Percentiles rank a stretch among this genome's conserved stretches.
Conservation (phyloP, 2,888 invertebrate genomes). For the Osedax fenrisi region DNA sequence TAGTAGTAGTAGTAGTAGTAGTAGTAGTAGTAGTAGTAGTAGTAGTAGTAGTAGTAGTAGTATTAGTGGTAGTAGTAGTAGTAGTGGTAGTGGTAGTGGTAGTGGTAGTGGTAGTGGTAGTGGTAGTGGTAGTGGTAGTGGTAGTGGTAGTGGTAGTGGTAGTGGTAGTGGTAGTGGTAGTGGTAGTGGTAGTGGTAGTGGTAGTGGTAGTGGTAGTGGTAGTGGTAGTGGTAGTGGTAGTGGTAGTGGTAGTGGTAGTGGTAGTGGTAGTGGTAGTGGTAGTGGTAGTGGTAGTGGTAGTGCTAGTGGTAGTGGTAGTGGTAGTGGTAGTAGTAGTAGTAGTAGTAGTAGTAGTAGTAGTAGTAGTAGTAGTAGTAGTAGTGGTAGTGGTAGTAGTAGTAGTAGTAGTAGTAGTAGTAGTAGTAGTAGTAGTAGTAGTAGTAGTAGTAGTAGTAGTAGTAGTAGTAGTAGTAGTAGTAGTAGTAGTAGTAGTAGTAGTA, state of each 20-base stretch:
- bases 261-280: no score
- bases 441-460: conserved; percentile 23
- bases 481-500: conserved; percentile 21
- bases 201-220: no score
- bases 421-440: conserved; percentile 20
- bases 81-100: no score
- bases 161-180: no score
- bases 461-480: conserved; percentile 24
- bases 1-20: conserved; percentile 28
- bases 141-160: no score
- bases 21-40: conserved; percentile 27
- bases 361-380: conserved; percentile 27
- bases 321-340: conserved; percentile 22
- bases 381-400: conserved; percentile 23
- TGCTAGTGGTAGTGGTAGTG: neutral
- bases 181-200: no score
- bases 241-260: no score
- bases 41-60: conserved; percentile 30
- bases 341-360: conserved; percentile 27
- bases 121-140: no score
- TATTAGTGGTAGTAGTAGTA: no score
- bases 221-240: no score
- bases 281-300: neutral
- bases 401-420: conserved; percentile 22
- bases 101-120: no score